A percentile compares a stretch with the other conserved stretches of the same genome.
These are phyloP conservation scores for Hydrophis major DNA, from an alignment of 2,797 vertebrate species.

Conservation along the genomic window DNA sequence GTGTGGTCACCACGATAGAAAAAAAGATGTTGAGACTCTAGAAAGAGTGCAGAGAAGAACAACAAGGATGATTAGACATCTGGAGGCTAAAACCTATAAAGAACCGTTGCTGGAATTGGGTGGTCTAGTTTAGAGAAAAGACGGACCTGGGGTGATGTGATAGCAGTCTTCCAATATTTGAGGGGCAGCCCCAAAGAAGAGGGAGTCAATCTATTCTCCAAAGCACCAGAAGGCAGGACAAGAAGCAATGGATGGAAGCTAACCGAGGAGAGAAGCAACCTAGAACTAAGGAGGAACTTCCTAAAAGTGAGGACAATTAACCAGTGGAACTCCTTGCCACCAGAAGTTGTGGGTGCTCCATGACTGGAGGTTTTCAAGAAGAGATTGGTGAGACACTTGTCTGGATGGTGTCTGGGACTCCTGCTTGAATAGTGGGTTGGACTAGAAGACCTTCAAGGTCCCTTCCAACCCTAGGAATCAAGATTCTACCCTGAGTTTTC, in stretches of 20 bases:
- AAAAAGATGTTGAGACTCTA: not conserved
- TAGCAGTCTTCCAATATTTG: not conserved
- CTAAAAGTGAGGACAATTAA: not conserved
- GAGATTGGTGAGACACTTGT: no score
- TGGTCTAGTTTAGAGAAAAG: not conserved
- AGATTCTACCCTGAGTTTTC: no score
- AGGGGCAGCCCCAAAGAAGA: not conserved
- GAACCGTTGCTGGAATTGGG: not conserved
- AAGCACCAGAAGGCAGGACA: not conserved
- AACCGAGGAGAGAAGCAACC: no score
- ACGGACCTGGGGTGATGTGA: no score
- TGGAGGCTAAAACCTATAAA: not conserved
- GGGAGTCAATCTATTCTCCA: not conserved
- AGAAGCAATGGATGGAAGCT: not conserved
- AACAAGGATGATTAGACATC: rapidly evolving
- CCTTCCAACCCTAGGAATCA: no score
- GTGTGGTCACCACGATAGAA: not conserved
- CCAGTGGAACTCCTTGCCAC: not conserved
- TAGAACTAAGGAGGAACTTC: not conserved
- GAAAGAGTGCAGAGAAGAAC: not conserved
- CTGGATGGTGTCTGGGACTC: not conserved
- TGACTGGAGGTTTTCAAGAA: no score
- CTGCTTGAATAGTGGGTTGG: not conserved
- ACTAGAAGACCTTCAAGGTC: not conserved
- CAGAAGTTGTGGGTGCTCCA: not conserved